These are phyloP conservation scores for Pangasius macronema DNA, from an alignment of 2,797 vertebrate genomes.

Conservation along the genomic window DNA sequence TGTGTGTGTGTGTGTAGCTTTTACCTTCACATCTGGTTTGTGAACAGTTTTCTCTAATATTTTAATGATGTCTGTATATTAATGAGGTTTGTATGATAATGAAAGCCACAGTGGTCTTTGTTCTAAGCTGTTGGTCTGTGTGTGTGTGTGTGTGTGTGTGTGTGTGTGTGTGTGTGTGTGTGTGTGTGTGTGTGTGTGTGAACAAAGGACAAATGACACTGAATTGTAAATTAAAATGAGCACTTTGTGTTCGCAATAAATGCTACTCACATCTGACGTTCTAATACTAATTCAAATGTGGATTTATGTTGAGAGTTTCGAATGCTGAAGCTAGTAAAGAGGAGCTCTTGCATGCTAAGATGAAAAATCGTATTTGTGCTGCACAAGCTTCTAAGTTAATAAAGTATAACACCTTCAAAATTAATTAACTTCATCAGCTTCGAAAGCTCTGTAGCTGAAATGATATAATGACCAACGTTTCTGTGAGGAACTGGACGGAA, in stretches of 20 bases:
- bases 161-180: too few species aligned
- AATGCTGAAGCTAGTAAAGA: not conserved
- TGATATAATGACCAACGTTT: not conserved
- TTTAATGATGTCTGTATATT: conserved; percentile 4
- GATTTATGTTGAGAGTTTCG: too few species aligned
- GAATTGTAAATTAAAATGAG: not conserved
- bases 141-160: too few species aligned
- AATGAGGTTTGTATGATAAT: conserved; percentile 1
- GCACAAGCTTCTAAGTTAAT: not conserved
- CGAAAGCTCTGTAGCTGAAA: not conserved
- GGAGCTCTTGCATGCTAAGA: not conserved
- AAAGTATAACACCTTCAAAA: not conserved
- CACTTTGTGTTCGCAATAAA: conserved; percentile 1
- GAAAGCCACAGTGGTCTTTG: not conserved
- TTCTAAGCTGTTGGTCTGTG: not conserved
- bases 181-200: not conserved
- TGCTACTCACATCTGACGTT: not conserved
- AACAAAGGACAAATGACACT: conserved; percentile 4
- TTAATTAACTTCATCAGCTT: not conserved
- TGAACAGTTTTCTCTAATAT: not conserved
- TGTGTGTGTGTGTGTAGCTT: not conserved
- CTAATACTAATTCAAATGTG: not conserved
- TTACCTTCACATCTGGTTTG: not conserved
- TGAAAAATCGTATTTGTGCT: not conserved
- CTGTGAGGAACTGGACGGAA: not conserved